These are phyloP conservation scores for Ladona fulva DNA, from an alignment of 1,140 invertebrate genomes.

Conservation along the genomic window DNA sequence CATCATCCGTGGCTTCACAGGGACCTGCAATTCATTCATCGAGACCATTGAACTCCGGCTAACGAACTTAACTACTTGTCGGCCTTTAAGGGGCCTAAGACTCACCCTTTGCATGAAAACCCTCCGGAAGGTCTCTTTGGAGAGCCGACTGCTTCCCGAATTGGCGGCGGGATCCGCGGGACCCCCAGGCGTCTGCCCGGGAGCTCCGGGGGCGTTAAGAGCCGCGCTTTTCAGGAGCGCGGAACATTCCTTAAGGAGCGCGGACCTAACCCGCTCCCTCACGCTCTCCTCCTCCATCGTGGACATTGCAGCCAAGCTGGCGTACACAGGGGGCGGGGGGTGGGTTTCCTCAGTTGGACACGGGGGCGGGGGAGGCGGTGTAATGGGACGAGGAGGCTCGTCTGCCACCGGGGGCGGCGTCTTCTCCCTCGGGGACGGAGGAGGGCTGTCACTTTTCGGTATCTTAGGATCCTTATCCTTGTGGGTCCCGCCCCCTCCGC, in stretches of 20 bases:
- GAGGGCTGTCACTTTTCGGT: background rate
- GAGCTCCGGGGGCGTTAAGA: background rate
- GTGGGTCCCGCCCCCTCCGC: too few species aligned
- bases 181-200: background rate
- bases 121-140: background rate
- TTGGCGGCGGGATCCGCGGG: background rate
- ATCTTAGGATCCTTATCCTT: too few species aligned
- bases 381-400: background rate
- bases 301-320: background rate
- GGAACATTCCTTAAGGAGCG: background rate
- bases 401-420: background rate
- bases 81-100: background rate
- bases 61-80: too few species aligned
- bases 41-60: too few species aligned
- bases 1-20: too few species aligned
- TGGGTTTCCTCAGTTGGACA: background rate
- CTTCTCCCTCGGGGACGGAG: background rate
- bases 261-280: background rate
- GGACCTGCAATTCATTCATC: too few species aligned
- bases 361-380: background rate
- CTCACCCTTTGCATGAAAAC: background rate
- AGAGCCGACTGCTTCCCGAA: background rate
- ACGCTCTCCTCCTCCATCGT: background rate
- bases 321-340: background rate
- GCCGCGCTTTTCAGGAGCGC: background rate